phyloP scores from a whole-genome alignment of 2,113 vertebrate species.

The Coryphaenoides rupestris region DNA sequence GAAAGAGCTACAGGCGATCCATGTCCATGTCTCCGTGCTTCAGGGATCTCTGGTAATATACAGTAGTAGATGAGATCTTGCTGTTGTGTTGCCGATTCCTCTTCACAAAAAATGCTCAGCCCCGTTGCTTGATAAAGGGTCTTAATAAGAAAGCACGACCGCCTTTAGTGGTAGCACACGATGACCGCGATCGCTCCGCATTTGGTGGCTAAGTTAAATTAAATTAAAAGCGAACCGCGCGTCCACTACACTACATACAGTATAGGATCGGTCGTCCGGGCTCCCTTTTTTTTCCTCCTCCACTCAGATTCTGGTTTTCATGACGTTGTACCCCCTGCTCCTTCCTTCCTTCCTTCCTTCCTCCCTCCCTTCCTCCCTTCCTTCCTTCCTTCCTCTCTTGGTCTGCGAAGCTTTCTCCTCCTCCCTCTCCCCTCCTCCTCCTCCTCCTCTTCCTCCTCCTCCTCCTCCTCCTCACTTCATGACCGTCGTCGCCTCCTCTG shows the following conservation, averaged over 20 bases:
- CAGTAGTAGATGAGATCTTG: slow-evolving; percentile 52
- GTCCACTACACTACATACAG: too few species aligned
- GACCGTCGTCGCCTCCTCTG: slow-evolving; percentile 34
- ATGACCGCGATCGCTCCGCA: too few species aligned
- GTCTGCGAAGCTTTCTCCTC: slow-evolving; percentile 15
- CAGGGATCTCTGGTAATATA: slow-evolving; percentile 42
- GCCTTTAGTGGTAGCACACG: too few species aligned
- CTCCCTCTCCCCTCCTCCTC: too few species aligned
- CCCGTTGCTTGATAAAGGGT: slow-evolving; percentile 36
- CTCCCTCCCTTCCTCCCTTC: too few species aligned
- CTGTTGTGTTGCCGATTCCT: slow-evolving; percentile 43
- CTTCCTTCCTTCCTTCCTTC: too few species aligned
- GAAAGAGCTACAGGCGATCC: slow-evolving; percentile 55
- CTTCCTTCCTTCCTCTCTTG: too few species aligned
- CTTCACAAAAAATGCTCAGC: slow-evolving; percentile 13
- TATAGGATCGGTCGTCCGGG: too few species aligned
- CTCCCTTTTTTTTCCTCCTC: slow-evolving; percentile 47
- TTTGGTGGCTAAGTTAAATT: too few species aligned
- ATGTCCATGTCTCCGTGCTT: slow-evolving; percentile 55
- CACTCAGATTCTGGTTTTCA: slow-evolving; percentile 56
- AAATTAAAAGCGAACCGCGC: too few species aligned
- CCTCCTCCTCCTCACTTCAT: slow-evolving; percentile 15
- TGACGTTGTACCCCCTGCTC: slow-evolving; percentile 57
- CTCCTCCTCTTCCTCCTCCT: too few species aligned
- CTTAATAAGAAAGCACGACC: slow-evolving; percentile 30